These are phyloP conservation scores for Callionymus lyra DNA, from an alignment of 2,113 vertebrate genomes.

Conservation along the genomic window DNA sequence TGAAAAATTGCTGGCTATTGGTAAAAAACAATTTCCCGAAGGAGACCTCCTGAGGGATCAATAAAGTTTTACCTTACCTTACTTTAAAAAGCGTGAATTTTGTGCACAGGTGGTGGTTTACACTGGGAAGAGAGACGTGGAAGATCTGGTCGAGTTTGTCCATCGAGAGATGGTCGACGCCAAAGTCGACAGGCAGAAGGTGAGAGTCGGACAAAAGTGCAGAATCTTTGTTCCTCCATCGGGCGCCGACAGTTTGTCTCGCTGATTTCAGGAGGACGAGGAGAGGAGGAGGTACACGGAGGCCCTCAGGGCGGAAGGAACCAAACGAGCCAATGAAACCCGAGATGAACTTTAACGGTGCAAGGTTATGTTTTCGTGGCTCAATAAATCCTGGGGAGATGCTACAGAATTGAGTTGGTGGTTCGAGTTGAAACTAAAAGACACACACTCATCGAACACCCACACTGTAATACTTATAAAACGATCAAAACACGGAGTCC, in stretches of 20 bases:
- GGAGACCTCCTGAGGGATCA: too few relatives aligned
- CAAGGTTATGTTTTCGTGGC: too few relatives aligned
- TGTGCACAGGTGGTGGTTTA: constrained; percentile 55
- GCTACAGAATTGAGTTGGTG: too few relatives aligned
- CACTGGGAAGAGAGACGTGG: constrained; percentile 46
- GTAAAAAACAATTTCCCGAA: too few relatives aligned
- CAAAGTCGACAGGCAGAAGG: constrained; percentile 57
- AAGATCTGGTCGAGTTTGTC: constrained; percentile 55
- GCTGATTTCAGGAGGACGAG: constrained; percentile 49
- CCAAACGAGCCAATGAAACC: constrained; percentile 23
- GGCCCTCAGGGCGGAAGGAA: constrained; percentile 44
- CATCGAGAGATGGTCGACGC: constrained; percentile 58
- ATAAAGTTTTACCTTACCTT: too few relatives aligned
- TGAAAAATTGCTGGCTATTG: too few relatives aligned
- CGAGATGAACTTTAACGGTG: constrained; percentile 50
- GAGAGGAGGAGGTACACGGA: constrained; percentile 59
- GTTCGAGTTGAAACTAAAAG: too few relatives aligned
- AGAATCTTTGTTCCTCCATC: background rate
- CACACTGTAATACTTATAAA: too few relatives aligned
- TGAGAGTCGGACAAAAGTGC: constrained; percentile 8
- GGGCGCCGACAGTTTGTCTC: background rate
- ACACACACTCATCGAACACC: too few relatives aligned
- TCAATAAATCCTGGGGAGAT: too few relatives aligned
- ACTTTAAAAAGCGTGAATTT: background rate
- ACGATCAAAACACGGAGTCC: too few relatives aligned